Base-by-base conservation (phyloP, 1,140 invertebrate genomes). In the Proctacanthus coquilletti region DNA sequence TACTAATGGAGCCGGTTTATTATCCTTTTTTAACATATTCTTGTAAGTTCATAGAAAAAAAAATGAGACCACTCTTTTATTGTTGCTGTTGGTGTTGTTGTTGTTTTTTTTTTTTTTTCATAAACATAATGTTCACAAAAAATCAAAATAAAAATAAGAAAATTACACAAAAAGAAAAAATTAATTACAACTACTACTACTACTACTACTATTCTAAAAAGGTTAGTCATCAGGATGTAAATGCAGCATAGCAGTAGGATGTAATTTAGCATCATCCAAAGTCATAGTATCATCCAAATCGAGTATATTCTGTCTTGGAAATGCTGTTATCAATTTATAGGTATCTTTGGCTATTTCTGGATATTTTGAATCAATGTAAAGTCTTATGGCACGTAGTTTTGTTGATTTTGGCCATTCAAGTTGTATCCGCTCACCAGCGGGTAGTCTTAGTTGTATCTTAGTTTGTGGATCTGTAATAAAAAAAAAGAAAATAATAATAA, bases 211-310 rank as follows among this genome's bases (percentile, higher is more conserved):
- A n/a, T n/a, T n/a, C n/a, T n/a, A n/a, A n/a, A n/a, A n/a, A n/a
- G n/a, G n/a, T 45, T 48, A 57, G 35, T 57, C 52, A 41, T 59
- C 56, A 35, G 51, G 41, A 25, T 56, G 56, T 23, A 60, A 48
- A 48, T 60, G 53, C 40, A 60, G 42, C 44, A 54, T 60, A 4
- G 52, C 52, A 19, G 56, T 55, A 17, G 56, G 56, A 52, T 60
- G 54, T 29, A 60, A 34, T 5, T 54, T 52, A 15, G 56, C 45
- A 18, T 59, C 53, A 23, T 53, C 56, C 5, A 60, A 42, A 9
- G 53, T 46, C 25, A 40, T 29, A 3, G 33, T 33, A 17, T 55
- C 51, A 41, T 59, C 51, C 40, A 55, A 48, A 4, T 39, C 23
- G 19, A 59, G 50, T 1, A 59, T 42, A 15, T 47, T 47, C 37